These are phyloP conservation scores for Drosophila macrospina DNA, from an alignment of 2,888 invertebrate species.

Conservation along the genomic window DNA sequence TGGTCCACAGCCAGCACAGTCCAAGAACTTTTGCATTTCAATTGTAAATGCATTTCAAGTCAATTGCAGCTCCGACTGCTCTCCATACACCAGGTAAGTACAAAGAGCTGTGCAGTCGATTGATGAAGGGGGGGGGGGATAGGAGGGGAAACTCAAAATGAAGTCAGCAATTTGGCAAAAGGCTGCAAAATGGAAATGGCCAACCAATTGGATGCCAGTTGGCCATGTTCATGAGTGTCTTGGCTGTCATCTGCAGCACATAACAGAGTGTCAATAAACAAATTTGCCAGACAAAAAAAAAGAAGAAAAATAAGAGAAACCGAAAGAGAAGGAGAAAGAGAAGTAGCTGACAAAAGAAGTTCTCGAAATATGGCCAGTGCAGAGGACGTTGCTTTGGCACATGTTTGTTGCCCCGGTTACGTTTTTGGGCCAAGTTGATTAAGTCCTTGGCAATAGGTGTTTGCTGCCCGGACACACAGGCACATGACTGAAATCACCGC, in stretches of 20 bases:
- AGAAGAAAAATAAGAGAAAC: conserved; percentile 1
- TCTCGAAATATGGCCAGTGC: conserved; percentile 27
- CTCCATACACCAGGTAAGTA: background rate
- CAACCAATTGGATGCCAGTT: conserved; percentile 22
- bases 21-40: conserved; percentile 36
- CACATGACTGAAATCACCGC: background rate
- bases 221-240: conserved; percentile 39
- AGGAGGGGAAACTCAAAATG: background rate
- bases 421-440: conserved; percentile 56
- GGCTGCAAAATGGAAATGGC: conserved; percentile 43
- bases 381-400: conserved; percentile 11
- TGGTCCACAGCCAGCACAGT: background rate
- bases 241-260: conserved; percentile 71
- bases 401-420: conserved; percentile 45
- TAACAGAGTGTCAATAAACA: conserved; percentile 78
- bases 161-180: conserved; percentile 61
- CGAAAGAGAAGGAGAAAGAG: conserved; percentile 4
- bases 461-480: background rate
- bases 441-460: conserved; percentile 59
- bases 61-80: conserved; percentile 49
- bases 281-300: conserved; percentile 47
- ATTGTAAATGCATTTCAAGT: conserved; percentile 69
- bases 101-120: background rate
- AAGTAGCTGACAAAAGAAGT: conserved; percentile 21
- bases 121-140: no score